Evolutionary conservation across 2,888 invertebrate species (phyloP).

Genomic region (Ormyrus rosae): DNA sequence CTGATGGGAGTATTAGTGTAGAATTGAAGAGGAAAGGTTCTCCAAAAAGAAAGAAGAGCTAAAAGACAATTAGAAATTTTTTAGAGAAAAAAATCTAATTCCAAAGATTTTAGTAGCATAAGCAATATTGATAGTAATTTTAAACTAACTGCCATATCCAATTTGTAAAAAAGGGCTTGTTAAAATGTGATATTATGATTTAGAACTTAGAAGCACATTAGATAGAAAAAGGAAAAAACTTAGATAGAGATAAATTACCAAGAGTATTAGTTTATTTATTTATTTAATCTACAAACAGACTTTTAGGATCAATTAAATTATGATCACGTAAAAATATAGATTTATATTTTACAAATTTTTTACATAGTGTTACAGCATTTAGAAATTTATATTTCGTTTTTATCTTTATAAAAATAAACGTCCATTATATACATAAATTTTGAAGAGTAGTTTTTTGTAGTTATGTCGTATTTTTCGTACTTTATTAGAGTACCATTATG

Average conservation of each 20-base stretch:
- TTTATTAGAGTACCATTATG: background rate
- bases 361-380: background rate
- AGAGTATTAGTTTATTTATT: background rate
- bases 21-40: no score
- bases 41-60: slow-evolving; percentile 66
- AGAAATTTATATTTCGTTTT: no score
- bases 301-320: background rate
- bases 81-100: slow-evolving; percentile 59
- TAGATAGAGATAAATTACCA: background rate
- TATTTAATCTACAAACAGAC: slow-evolving; percentile 3
- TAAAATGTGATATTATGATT: slow-evolving; percentile 64
- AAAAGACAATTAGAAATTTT: slow-evolving; percentile 66
- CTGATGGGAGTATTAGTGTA: slow-evolving; percentile 62
- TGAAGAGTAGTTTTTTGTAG: background rate
- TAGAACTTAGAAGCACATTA: slow-evolving; percentile 60
- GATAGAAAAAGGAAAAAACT: background rate
- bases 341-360: background rate
- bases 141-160: slow-evolving; percentile 65
- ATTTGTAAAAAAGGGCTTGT: slow-evolving; percentile 65
- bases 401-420: no score
- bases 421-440: no score
- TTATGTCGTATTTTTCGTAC: slow-evolving; percentile 18
- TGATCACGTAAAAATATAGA: background rate
- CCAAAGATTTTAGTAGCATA: slow-evolving; percentile 59
- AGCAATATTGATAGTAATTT: slow-evolving; percentile 62